These are phyloP conservation scores for Pseudolaguvia tuberculata DNA, from an alignment of 2,113 vertebrate species.

Conservation along the genomic window DNA sequence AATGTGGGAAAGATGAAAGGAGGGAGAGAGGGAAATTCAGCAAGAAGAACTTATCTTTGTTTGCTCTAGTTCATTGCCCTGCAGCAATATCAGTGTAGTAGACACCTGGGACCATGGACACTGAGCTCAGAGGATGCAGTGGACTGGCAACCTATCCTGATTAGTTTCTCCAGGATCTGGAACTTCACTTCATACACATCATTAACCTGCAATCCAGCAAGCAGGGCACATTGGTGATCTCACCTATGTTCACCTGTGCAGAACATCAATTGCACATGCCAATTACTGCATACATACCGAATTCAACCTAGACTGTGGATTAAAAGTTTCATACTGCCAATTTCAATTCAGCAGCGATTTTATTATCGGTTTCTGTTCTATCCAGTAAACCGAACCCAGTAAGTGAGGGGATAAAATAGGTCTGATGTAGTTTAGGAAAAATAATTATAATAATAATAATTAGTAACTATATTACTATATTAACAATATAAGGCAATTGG, in stretches of 20 bases:
- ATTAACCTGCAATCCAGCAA: constrained; percentile 60
- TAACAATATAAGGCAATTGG: not conserved
- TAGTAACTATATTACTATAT: no score
- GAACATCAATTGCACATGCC: constrained; percentile 2
- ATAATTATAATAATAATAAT: no score
- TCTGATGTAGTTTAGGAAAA: not conserved
- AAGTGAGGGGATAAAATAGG: not conserved
- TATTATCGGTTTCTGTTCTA: not conserved
- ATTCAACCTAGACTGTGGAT: not conserved
- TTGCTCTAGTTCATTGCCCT: constrained; percentile 67
- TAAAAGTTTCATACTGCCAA: not conserved
- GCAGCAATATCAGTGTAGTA: constrained; percentile 61
- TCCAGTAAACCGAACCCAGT: not conserved
- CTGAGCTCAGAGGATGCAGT: constrained; percentile 59
- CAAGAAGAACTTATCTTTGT: constrained; percentile 48
- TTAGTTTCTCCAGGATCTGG: constrained; percentile 70
- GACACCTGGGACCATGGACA: constrained; percentile 67
- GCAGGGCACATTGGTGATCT: constrained; percentile 58
- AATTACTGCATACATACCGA: constrained; percentile 27
- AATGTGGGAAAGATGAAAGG: constrained; percentile 14
- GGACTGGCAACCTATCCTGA: constrained; percentile 64
- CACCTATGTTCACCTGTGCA: constrained; percentile 51
- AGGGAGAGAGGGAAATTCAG: constrained; percentile 23
- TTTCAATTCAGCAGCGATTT: not conserved
- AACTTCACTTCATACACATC: constrained; percentile 64